Conservation (phyloP, 1,140 invertebrate genomes). For the Bombus breviceps region DNA sequence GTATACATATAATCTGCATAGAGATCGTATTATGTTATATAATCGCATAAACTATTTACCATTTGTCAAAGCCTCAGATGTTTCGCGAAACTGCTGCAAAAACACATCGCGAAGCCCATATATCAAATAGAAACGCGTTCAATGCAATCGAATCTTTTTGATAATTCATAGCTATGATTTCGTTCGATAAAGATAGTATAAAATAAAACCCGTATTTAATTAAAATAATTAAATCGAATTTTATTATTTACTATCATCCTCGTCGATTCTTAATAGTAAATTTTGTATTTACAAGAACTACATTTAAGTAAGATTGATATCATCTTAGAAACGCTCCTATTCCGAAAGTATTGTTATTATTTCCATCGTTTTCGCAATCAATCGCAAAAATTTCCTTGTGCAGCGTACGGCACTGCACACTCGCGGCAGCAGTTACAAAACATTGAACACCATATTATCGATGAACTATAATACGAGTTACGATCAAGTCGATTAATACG, state of each 20-base stretch:
- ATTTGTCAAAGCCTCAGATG: slow-evolving; percentile 5
- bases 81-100: neutral
- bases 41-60: slow-evolving; percentile 7
- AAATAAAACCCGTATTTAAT: neutral
- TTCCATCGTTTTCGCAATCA: slow-evolving; percentile 52
- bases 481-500: neutral
- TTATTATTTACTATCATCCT: neutral
- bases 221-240: neutral
- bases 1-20: neutral
- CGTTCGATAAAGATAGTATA: too few relatives aligned
- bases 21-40: neutral
- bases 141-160: neutral
- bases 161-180: neutral
- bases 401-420: neutral
- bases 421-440: neutral
- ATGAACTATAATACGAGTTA: neutral
- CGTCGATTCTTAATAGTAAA: too few relatives aligned
- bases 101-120: neutral
- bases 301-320: too few relatives aligned
- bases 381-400: slow-evolving; percentile 53
- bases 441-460: neutral
- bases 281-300: too few relatives aligned
- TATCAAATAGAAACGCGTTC: neutral
- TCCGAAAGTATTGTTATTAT: slow-evolving; percentile 41
- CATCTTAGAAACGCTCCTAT: neutral